phyloP scores from a whole-genome alignment of 2,888 invertebrate genomes.

The Tipula helvola region DNA sequence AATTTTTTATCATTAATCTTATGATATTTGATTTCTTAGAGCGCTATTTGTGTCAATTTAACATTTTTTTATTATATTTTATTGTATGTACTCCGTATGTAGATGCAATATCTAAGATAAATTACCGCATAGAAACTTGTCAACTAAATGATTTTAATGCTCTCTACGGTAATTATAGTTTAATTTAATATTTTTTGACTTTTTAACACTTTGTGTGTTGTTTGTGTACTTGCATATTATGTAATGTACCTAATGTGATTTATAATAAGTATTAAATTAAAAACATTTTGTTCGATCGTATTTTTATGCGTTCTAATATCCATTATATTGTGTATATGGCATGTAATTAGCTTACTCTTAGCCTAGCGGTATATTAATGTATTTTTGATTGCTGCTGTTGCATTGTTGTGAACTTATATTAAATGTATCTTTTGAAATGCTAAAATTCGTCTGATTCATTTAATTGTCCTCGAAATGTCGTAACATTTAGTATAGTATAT shows the following conservation, averaged over 20 bases:
- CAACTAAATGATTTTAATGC: neutral
- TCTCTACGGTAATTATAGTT: neutral
- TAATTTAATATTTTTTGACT: neutral
- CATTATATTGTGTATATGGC: neutral
- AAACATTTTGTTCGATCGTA: neutral
- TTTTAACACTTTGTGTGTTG: neutral
- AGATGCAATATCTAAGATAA: neutral
- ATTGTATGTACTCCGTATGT: neutral
- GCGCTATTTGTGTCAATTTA: neutral
- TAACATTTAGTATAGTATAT: neutral
- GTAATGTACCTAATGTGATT: neutral
- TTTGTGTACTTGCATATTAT: neutral
- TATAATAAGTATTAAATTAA: neutral
- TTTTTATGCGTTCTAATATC: neutral
- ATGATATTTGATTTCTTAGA: neutral
- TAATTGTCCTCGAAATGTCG: neutral
- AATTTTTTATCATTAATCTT: neutral
- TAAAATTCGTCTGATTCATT: neutral
- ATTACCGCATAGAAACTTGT: neutral
- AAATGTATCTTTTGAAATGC: neutral
- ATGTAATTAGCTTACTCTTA: neutral
- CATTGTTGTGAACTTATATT: neutral
- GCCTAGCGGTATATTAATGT: neutral
- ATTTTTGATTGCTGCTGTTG: neutral
- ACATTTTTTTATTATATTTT: neutral